Evolutionary conservation across 2,797 vertebrate genomes (phyloP).

Genomic region (Lepilemur ruficaudatus): DNA sequence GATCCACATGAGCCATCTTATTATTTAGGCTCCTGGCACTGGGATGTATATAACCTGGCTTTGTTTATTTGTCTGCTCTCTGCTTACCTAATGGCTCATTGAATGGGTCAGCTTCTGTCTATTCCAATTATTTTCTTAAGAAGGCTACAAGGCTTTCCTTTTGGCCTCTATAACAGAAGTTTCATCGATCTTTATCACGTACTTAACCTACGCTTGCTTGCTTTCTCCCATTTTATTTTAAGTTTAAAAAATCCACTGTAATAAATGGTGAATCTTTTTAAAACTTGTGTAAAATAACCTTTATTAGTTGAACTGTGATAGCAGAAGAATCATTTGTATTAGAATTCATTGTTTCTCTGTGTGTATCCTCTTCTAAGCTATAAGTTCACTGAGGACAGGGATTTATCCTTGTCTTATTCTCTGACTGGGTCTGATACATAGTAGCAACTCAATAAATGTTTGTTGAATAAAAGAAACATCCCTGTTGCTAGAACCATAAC

Average conservation of each 20-base stretch:
- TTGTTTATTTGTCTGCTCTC: background rate
- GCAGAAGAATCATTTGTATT: background rate
- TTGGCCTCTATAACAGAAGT: background rate
- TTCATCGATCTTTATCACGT: background rate
- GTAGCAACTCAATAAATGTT: background rate
- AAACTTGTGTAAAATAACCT: background rate
- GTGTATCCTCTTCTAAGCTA: too few relatives aligned
- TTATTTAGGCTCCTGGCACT: background rate
- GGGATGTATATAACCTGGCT: background rate
- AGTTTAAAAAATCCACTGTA: slow-evolving; percentile 9
- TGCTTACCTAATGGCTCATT: background rate
- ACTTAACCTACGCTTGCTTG: background rate
- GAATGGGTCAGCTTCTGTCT: background rate
- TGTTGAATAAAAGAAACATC: background rate
- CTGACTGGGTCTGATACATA: background rate
- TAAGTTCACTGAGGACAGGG: background rate
- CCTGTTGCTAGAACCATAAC: background rate
- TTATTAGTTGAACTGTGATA: background rate
- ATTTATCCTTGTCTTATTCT: background rate
- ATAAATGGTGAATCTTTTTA: background rate
- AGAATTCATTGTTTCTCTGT: background rate
- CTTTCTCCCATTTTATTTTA: slow-evolving; percentile 1
- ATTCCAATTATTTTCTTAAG: background rate
- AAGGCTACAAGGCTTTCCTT: background rate
- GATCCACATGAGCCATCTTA: background rate